phyloP scores from a whole-genome alignment of 2,888 invertebrate genomes.

The Conomelus anceps region DNA sequence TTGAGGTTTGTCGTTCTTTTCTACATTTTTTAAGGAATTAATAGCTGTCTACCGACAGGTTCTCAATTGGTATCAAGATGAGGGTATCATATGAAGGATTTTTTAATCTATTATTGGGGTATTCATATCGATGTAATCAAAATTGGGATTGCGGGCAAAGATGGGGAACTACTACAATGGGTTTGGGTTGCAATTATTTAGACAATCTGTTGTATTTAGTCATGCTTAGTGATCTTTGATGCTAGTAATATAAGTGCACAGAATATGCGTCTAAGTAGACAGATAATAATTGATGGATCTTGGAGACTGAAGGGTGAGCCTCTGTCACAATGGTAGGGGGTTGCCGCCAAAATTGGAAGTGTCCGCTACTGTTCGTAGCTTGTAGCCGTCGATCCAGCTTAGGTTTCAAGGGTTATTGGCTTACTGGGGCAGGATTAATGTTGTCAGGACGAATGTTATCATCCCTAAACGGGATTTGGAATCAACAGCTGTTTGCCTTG shows the following conservation, averaged over 20 bases:
- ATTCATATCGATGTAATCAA: too few species aligned
- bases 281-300: neutral
- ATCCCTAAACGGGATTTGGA: constrained; percentile 20
- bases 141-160: neutral
- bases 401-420: constrained; percentile 21
- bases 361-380: neutral
- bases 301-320: neutral
- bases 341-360: neutral
- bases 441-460: constrained; percentile 25
- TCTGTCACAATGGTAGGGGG: neutral
- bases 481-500: constrained; percentile 23
- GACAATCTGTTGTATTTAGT: neutral
- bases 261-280: neutral
- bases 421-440: constrained; percentile 19
- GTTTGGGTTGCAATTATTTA: neutral
- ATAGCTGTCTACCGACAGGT: too few species aligned
- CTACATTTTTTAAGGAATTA: too few species aligned
- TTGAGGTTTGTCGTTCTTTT: too few species aligned
- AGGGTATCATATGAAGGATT: too few species aligned
- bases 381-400: constrained; percentile 11
- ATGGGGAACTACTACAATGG: neutral
- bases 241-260: neutral
- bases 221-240: neutral
- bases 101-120: too few species aligned
- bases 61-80: too few species aligned